Conservation (phyloP, 1,140 invertebrate genomes). For the Cydia pomonella region DNA sequence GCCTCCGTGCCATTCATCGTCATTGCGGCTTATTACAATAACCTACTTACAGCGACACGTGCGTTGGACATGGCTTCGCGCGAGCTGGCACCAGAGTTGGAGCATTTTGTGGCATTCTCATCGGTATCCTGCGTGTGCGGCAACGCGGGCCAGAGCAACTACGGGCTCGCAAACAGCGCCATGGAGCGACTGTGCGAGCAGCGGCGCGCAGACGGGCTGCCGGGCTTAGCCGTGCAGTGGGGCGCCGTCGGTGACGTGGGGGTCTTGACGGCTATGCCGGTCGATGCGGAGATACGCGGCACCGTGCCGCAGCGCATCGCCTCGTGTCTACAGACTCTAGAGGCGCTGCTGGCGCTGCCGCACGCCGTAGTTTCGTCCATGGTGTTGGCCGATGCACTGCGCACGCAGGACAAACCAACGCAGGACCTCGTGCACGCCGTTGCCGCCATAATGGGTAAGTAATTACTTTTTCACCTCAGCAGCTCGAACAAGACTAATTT, state of each 20-base stretch:
- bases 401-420: not conserved
- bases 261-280: slow-evolving; percentile 89
- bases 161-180: slow-evolving; percentile 96
- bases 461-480: not conserved
- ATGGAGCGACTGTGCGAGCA: slow-evolving; percentile 97
- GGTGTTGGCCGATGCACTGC: slow-evolving; percentile 76
- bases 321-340: slow-evolving; percentile 79
- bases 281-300: slow-evolving; percentile 71
- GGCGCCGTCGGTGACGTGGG: slow-evolving; percentile 98
- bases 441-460: slow-evolving; percentile 38
- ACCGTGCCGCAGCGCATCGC: slow-evolving; percentile 82
- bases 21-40: too few species aligned
- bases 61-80: too few species aligned
- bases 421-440: not conserved
- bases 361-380: slow-evolving; percentile 82
- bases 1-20: too few species aligned
- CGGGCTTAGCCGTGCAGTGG: slow-evolving; percentile 95
- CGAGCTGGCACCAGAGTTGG: too few species aligned
- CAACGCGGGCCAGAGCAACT: slow-evolving; percentile 97
- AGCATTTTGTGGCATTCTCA: too few species aligned
- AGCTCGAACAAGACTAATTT: too few species aligned
- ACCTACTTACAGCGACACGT: too few species aligned
- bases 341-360: slow-evolving; percentile 61
- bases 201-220: slow-evolving; percentile 87
- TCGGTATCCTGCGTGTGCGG: too few species aligned